A percentile compares a stretch with the other conserved stretches of the same genome.
Conservation (phyloP, 2,888 invertebrate species). For the Pandemis cinnamomeana region DNA sequence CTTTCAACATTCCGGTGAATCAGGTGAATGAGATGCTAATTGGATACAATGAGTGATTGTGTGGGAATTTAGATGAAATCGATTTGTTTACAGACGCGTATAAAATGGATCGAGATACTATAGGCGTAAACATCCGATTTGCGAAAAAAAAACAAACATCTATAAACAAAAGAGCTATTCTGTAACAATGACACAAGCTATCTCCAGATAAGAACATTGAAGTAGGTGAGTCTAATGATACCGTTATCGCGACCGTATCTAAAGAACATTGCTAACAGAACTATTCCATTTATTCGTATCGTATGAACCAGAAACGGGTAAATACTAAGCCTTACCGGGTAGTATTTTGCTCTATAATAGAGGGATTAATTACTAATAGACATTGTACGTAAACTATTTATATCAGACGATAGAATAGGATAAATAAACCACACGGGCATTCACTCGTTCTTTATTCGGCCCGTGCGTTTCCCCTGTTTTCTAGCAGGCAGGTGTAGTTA, state of each 20-base stretch:
- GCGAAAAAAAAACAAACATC: slow-evolving; percentile 15
- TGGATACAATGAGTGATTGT: too few species aligned
- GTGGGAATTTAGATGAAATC: too few species aligned
- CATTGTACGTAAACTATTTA: slow-evolving; percentile 39
- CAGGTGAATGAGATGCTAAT: too few species aligned
- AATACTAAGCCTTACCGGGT: not conserved
- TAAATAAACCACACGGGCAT: slow-evolving; percentile 64
- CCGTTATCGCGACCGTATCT: slow-evolving; percentile 39
- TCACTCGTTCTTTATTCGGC: slow-evolving; percentile 56
- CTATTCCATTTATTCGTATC: slow-evolving; percentile 19
- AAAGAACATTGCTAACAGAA: slow-evolving; percentile 30
- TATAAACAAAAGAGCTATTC: slow-evolving; percentile 32
- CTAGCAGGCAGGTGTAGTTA: slow-evolving; percentile 58
- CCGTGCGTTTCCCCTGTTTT: slow-evolving; percentile 61
- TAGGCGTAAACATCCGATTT: slow-evolving; percentile 13
- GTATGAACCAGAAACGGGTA: slow-evolving; percentile 5
- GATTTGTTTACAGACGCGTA: too few species aligned
- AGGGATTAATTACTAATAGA: not conserved
- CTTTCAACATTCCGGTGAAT: too few species aligned
- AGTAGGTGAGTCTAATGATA: slow-evolving; percentile 38
- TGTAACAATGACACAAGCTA: slow-evolving; percentile 29
- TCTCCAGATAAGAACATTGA: slow-evolving; percentile 17
- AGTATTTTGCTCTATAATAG: not conserved
- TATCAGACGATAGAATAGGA: slow-evolving; percentile 49
- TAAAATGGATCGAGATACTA: too few species aligned